These are phyloP conservation scores for Australoheros facetus DNA, from an alignment of 2,797 vertebrate species.

Conservation along the genomic window DNA sequence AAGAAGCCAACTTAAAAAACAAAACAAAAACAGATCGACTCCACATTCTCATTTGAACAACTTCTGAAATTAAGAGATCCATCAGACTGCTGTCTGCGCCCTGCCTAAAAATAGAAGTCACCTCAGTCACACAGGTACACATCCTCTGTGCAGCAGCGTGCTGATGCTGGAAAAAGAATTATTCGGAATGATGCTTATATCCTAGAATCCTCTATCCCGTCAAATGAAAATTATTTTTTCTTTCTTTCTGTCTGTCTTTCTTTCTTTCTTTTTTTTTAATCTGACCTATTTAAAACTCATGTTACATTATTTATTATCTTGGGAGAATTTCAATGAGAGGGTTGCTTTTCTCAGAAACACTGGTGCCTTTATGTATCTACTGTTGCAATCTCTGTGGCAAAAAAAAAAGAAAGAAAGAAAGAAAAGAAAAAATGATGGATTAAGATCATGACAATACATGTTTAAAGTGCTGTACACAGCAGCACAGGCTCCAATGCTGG, in stretches of 20 bases:
- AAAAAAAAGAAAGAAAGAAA: neutral
- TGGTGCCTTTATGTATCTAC: constrained; percentile 29
- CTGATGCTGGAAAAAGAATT: neutral
- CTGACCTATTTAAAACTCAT: neutral
- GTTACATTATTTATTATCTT: neutral
- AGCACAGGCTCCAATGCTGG: neutral
- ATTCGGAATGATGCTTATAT: neutral
- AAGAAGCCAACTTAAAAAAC: neutral
- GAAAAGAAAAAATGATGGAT: neutral
- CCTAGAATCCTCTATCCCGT: neutral
- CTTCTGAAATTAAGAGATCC: neutral
- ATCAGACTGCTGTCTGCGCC: constrained; percentile 1
- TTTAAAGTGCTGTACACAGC: neutral
- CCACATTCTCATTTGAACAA: neutral
- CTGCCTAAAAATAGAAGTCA: constrained; percentile 19
- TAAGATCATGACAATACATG: constrained; percentile 36
- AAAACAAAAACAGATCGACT: neutral
- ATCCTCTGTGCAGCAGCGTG: neutral
- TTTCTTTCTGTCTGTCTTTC: too few relatives aligned
- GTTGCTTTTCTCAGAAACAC: constrained; percentile 5
- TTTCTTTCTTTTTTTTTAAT: neutral
- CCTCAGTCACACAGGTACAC: neutral
- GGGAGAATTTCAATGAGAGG: neutral
- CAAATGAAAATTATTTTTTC: neutral
- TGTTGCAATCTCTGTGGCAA: constrained; percentile 29